Conservation (phyloP, 2,113 vertebrate genomes). For the Rhynchomys soricoides region DNA sequence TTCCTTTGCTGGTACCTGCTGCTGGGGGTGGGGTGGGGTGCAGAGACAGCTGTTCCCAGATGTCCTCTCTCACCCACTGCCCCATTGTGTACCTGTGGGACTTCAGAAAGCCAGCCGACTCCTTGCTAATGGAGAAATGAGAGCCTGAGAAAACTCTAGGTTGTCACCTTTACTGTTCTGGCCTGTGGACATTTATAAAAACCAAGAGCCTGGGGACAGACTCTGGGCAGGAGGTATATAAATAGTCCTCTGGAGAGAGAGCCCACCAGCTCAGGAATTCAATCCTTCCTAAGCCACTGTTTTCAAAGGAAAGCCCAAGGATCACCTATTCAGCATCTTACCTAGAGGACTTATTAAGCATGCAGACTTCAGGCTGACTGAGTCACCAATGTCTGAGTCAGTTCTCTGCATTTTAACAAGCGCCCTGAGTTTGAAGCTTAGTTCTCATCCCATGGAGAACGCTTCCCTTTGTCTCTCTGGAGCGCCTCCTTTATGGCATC, state of each 20-base stretch:
- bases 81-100: background rate
- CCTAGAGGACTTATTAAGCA: conserved; percentile 13
- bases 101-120: background rate
- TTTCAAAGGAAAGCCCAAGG: conserved; percentile 28
- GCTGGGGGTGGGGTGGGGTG: background rate
- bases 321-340: conserved; percentile 15
- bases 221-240: background rate
- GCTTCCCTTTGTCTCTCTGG: background rate
- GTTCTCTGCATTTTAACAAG: conserved; percentile 22
- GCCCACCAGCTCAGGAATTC: background rate
- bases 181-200: conserved; percentile 15
- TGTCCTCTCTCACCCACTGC: background rate
- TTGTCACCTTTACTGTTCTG: background rate
- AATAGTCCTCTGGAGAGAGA: background rate
- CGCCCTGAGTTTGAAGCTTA: background rate
- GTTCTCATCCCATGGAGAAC: background rate
- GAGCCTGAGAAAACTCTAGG: background rate
- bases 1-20: background rate
- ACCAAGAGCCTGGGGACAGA: background rate
- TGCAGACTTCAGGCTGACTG: background rate
- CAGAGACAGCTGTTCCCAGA: background rate
- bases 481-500: background rate
- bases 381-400: background rate
- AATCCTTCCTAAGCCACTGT: background rate
- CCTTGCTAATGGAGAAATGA: background rate